Evolutionary conservation across 2,888 invertebrate genomes (phyloP).

Genomic region (Seira ritae): DNA sequence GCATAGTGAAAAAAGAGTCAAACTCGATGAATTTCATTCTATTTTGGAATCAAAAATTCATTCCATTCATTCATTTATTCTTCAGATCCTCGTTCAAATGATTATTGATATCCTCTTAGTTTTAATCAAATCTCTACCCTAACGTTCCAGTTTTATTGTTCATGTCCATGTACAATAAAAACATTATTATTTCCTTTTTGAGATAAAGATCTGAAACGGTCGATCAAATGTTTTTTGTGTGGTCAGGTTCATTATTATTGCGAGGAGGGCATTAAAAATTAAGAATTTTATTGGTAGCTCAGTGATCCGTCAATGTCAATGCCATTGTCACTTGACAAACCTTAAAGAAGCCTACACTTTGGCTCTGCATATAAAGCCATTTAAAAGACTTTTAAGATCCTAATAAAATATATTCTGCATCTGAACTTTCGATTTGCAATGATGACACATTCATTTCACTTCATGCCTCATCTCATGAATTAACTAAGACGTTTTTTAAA

Average conservation of each 20-base stretch:
- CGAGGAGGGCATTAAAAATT: too few relatives aligned
- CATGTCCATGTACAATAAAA: background rate
- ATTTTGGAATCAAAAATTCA: too few relatives aligned
- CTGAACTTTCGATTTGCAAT: background rate
- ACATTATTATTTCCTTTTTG: background rate
- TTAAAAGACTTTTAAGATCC: too few relatives aligned
- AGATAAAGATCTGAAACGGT: background rate
- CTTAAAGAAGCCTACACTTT: too few relatives aligned
- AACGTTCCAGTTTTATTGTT: too few relatives aligned
- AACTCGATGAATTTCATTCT: too few relatives aligned
- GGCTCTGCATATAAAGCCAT: too few relatives aligned
- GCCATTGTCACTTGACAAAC: slow-evolving; percentile 37
- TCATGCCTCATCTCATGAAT: background rate
- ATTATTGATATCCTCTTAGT: too few relatives aligned
- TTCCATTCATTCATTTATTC: too few relatives aligned
- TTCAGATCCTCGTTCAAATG: too few relatives aligned
- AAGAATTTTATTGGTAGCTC: slow-evolving; percentile 5
- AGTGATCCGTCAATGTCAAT: slow-evolving; percentile 56
- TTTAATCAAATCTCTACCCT: too few relatives aligned
- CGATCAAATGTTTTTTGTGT: background rate
- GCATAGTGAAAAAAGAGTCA: too few relatives aligned
- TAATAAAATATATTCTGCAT: background rate
- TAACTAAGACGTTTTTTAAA: background rate
- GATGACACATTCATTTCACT: background rate
- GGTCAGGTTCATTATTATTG: background rate